These are phyloP conservation scores for Erinaceus europaeus DNA, from an alignment of 2,113 vertebrate species.

Conservation along the genomic window DNA sequence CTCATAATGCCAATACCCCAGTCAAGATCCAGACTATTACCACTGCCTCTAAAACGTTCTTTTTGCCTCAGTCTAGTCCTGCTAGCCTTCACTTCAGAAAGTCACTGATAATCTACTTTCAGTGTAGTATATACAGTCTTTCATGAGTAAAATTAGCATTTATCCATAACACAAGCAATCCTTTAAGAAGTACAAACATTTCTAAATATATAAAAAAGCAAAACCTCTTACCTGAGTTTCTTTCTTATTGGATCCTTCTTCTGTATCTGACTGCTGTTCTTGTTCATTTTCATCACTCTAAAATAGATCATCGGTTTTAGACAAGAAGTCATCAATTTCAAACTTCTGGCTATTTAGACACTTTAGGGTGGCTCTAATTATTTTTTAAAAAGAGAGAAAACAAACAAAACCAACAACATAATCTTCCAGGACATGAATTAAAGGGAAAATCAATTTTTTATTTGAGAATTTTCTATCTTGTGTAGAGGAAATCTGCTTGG, in stretches of 20 bases:
- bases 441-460: constrained; percentile 20
- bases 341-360: not conserved
- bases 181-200: not conserved
- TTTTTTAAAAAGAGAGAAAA: too few relatives aligned
- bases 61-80: not conserved
- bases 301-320: constrained; percentile 45
- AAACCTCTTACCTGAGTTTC: constrained; percentile 88
- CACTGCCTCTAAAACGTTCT: not conserved
- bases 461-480: not conserved
- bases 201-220: not conserved
- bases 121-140: not conserved
- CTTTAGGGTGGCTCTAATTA: constrained; percentile 1
- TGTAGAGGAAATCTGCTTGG: not conserved
- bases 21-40: constrained; percentile 13
- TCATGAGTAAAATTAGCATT: not conserved
- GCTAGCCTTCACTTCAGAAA: not conserved
- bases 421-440: not conserved
- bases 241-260: constrained; percentile 92
- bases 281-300: constrained; percentile 98
- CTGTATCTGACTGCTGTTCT: constrained; percentile 93
- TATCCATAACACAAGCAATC: constrained; percentile 16
- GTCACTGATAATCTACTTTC: not conserved
- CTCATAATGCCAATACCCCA: not conserved
- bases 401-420: constrained; percentile 32
- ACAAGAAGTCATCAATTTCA: constrained; percentile 13